Evolutionary conservation across 2,113 vertebrate species (phyloP).

Genomic region (Struthio camelus): DNA sequence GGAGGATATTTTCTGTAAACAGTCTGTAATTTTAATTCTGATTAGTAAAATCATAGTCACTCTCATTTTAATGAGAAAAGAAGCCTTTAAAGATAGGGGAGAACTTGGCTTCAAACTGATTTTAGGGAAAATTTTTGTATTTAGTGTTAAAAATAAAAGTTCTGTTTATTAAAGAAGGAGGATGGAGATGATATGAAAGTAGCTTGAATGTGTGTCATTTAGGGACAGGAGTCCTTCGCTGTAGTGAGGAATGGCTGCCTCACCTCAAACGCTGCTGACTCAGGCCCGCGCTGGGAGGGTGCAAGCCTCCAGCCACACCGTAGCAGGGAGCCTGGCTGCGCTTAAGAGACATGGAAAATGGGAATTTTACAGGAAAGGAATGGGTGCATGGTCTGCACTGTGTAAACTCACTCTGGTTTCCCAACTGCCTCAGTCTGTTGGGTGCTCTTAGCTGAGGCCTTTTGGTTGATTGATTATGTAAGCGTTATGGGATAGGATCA

Average conservation of each 20-base stretch:
- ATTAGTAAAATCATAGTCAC: neutral
- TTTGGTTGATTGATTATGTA: neutral
- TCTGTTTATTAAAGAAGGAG: neutral
- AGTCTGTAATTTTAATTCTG: neutral
- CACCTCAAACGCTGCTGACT: neutral
- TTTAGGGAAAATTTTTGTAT: neutral
- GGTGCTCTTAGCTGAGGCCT: neutral
- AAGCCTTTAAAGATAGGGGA: rapidly evolving
- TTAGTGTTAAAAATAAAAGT: neutral
- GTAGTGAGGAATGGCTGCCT: neutral
- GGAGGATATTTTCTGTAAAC: neutral
- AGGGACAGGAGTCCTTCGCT: neutral
- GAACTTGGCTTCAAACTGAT: neutral
- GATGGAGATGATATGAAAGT: neutral
- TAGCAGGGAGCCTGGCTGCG: neutral
- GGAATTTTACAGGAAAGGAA: neutral
- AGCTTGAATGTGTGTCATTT: neutral
- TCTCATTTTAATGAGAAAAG: neutral
- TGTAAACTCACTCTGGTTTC: neutral
- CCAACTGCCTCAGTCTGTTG: neutral
- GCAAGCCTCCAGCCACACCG: rapidly evolving
- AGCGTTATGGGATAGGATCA: conserved; percentile 2
- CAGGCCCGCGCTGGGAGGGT: rapidly evolving
- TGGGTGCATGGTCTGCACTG: neutral
- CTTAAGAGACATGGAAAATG: neutral